phyloP scores from a whole-genome alignment of 1,140 invertebrate species.

The Polypedilum vanderplanki region DNA sequence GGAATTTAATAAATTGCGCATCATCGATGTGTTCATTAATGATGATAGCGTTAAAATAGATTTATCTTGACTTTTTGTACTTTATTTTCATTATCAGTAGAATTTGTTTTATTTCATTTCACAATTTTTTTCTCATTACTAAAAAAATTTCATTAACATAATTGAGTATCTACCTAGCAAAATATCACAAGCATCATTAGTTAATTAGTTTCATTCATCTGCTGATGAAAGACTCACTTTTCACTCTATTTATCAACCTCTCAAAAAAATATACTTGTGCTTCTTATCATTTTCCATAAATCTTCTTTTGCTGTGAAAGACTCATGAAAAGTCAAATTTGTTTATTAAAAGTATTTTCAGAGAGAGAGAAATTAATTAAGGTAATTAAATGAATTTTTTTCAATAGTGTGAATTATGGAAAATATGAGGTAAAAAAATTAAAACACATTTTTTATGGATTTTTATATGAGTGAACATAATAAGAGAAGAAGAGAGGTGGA shows the following conservation, averaged over 20 bases:
- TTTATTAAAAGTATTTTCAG: not conserved
- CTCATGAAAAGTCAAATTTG: not conserved
- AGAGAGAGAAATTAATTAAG: not conserved
- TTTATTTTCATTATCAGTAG: no score
- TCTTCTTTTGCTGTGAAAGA: not conserved
- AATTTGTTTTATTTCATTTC: no score
- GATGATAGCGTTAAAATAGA: no score
- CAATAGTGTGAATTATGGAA: not conserved
- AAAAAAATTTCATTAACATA: no score
- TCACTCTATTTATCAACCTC: not conserved
- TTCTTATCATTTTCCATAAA: constrained; percentile 7
- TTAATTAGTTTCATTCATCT: constrained; percentile 11
- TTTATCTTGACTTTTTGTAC: no score
- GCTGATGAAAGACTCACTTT: not conserved
- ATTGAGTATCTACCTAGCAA: not conserved
- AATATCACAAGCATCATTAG: not conserved
- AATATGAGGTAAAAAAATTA: no score
- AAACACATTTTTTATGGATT: no score
- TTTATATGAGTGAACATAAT: no score
- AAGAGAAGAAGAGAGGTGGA: no score
- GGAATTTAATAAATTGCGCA: no score
- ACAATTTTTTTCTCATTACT: no score
- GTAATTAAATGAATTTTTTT: not conserved
- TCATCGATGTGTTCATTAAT: no score
- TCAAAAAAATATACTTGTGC: not conserved